Evolutionary conservation across 1,140 invertebrate species (phyloP), one percentile per base, ranked within the genome.

Genomic region (Aphelenchoides avenae): DNA sequence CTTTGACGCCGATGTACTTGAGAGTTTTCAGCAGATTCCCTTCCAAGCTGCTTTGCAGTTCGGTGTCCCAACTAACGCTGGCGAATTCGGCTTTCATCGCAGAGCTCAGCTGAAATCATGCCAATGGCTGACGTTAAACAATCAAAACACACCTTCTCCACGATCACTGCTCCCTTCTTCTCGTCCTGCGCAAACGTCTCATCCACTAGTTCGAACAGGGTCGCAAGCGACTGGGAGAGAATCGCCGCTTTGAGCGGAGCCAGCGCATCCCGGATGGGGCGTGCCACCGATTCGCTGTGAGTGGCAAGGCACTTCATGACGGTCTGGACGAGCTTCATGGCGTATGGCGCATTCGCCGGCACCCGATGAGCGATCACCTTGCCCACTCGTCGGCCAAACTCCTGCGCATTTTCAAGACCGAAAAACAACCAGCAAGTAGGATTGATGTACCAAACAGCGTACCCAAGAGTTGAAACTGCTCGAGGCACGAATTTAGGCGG

Each of bases 391-490:
- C 70, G 46, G 24, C 56, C 57, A 41, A 72, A 72, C 7, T 50
- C 34, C 26, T 67, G 61, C 18, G 61, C 66, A 44, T 75, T 60
- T 29, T 59, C 61, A 34, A 39, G 31, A 2, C 60, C 72, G 70
- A 40, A 50, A 74, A 50, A n/a, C n/a, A n/a, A n/a, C n/a, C n/a
- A n/a, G n/a, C n/a, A n/a, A n/a, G n/a, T n/a, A n/a, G n/a, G n/a
- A n/a, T n/a, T n/a, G n/a, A n/a, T n/a, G n/a, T n/a, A n/a, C n/a
- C n/a, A n/a, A n/a, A n/a, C n/a, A n/a, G n/a, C n/a, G 62, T 41
- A 58, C 71, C 71, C 20, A 73, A 66, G 36, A 73, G 33, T 22
- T 70, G 55, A 24, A 62, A 73, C 54, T 75, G 75, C 47, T 73
- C 75, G 53, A 77, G 43, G 30, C 52, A 34, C 26, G 57, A 47